Evolutionary conservation across 2,113 vertebrate genomes (phyloP), one percentile per base, ranked within the genome.

Genomic region (Rhinoptilus africanus): DNA sequence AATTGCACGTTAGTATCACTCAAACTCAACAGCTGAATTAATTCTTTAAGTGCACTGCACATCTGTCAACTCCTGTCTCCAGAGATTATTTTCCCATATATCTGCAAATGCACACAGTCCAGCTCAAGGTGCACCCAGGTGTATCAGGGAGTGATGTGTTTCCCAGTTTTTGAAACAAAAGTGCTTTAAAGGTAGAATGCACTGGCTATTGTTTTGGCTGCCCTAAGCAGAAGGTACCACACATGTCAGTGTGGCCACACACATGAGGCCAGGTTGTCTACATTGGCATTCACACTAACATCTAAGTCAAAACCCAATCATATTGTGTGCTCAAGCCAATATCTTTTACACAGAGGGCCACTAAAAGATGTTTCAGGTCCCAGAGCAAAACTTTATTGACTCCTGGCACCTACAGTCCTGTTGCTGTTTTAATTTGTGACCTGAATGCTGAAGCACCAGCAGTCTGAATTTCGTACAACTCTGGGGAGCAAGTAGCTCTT

Each of bases 261-360:
- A n/a, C n/a, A 56, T 32, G n/a, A 67, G 32, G 39, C 24, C 47
- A 45, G 24, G 12, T 3, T 91, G 45, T 14, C 8, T 60, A 26
- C 0, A 0, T 0, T 71, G n/a, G n/a, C 0, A 0, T 60, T 77
- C 35, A 50, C 66, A 18, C 24, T 39, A 32, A 54, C 32, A 30
- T 10, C 6, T 41, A 73, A 35, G 13, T 73, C 83, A 82, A 50
- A 86, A 76, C 53, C 4, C 10, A 48, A 18, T 24, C 37, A 71
- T 48, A 26, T 67, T 3, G 0, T 17, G 8, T 39, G 39, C 35
- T 73, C 21, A 78, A 78, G 59, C 23, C 27, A 66, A 69, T 75
- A 37, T 8, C 8, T 60, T 73, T 24, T 45, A 79, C 53, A 67
- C 8, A 48, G 21, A 50, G 35, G 20, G 22, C 18, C 24, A 69